Evolutionary conservation across 2,113 vertebrate species (phyloP).

Genomic region (Todiramphus saurophagus): DNA sequence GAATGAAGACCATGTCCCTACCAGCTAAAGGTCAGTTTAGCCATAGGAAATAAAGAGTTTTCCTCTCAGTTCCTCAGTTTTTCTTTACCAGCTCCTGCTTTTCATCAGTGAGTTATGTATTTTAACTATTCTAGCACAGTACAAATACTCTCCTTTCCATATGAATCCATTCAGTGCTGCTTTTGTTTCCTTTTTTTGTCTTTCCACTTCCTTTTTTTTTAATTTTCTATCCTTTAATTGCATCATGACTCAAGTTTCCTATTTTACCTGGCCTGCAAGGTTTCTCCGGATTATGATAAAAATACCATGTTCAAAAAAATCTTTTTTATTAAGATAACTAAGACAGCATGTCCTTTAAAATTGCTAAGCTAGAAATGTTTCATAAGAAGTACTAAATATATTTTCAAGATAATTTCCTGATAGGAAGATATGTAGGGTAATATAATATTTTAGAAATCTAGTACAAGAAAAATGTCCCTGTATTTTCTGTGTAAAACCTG

Average conservation of each 20-base stretch:
- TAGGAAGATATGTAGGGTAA: neutral
- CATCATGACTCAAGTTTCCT: neutral
- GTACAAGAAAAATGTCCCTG: neutral
- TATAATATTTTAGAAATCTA: neutral
- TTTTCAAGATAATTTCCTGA: neutral
- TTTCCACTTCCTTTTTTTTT: neutral
- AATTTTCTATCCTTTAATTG: neutral
- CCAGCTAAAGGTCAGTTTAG: neutral
- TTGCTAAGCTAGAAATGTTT: neutral
- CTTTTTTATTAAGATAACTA: neutral
- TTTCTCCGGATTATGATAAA: slow-evolving; percentile 28
- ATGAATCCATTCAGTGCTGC: neutral
- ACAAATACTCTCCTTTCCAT: neutral
- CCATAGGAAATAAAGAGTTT: neutral
- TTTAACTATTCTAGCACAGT: neutral
- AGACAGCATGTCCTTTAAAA: neutral
- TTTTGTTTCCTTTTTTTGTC: neutral
- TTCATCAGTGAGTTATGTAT: neutral
- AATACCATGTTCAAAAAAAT: neutral
- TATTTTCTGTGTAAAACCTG: neutral
- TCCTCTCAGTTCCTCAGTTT: neutral
- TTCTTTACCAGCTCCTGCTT: neutral
- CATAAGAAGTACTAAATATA: slow-evolving; percentile 8
- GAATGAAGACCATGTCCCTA: neutral
- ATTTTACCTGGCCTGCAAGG: neutral